Percentiles rank a stretch among this genome's conserved stretches.
Conservation (phyloP, 1,140 invertebrate species). For the Charaxes varanes region DNA sequence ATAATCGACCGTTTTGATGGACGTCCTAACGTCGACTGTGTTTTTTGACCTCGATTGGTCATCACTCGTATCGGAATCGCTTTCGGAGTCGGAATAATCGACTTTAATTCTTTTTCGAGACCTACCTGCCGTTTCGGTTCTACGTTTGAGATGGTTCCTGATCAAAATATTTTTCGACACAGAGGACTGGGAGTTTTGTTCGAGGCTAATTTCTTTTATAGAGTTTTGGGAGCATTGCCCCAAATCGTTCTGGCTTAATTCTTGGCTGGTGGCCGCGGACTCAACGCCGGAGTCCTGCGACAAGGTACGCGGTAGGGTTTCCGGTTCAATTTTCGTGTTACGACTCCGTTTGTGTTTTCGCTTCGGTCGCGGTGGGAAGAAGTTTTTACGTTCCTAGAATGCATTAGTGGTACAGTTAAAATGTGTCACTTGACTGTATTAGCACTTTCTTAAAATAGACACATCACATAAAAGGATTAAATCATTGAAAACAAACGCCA, state of each 20-base stretch:
- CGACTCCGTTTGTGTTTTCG: conserved; percentile 39
- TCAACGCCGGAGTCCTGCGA: conserved; percentile 42
- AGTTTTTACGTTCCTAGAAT: conserved; percentile 77
- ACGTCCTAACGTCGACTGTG: background rate
- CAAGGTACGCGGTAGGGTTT: conserved; percentile 20
- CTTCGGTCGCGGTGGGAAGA: conserved; percentile 78
- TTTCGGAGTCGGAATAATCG: conserved; percentile 26
- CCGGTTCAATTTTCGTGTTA: conserved; percentile 12
- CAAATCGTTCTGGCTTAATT: conserved; percentile 19
- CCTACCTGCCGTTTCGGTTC: conserved; percentile 36
- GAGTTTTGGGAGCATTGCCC: conserved; percentile 8
- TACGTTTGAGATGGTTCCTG: conserved; percentile 23
- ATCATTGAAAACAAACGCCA: too few relatives aligned
- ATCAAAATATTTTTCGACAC: background rate
- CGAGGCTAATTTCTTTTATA: conserved; percentile 9
- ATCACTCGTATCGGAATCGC: conserved; percentile 17
- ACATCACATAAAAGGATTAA: too few relatives aligned
- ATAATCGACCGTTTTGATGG: background rate
- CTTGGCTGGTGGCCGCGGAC: conserved; percentile 34
- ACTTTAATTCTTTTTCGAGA: conserved; percentile 27
- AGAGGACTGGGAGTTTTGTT: background rate
- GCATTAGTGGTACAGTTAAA: conserved; percentile 19
- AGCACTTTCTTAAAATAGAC: too few relatives aligned
- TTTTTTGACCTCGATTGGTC: background rate
- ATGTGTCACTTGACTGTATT: too few relatives aligned